A percentile compares a stretch with the other conserved stretches of the same genome.
Evolutionary conservation across 2,888 invertebrate genomes (phyloP).

Genomic region (Aspidiotus rigidus): DNA sequence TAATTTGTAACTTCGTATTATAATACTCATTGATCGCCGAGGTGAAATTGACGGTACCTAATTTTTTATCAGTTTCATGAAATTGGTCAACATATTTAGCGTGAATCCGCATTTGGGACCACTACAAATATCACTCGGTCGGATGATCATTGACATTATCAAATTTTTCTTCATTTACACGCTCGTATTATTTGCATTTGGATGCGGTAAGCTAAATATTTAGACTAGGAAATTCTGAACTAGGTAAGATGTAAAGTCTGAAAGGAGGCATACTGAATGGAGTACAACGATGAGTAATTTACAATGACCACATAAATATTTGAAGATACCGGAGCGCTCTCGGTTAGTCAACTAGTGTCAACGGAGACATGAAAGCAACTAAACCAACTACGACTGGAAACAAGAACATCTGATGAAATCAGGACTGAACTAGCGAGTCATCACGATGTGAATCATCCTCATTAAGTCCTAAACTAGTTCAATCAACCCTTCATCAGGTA

Average conservation of each 20-base stretch:
- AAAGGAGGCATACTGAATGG: neutral
- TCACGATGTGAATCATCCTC: too few species aligned
- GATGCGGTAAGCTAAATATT: conserved; percentile 62
- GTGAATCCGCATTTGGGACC: conserved; percentile 95
- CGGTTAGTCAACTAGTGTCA: too few species aligned
- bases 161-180: conserved; percentile 95
- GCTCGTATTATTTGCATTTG: conserved; percentile 86
- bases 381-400: too few species aligned
- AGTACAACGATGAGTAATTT: neutral
- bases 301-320: too few species aligned
- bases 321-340: too few species aligned
- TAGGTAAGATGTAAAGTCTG: neutral
- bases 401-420: too few species aligned
- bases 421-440: too few species aligned
- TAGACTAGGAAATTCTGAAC: neutral
- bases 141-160: conserved; percentile 88
- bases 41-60: neutral
- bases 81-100: conserved; percentile 92
- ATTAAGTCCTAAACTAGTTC: too few species aligned
- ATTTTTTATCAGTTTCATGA: conserved; percentile 62
- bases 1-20: neutral
- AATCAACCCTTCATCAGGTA: too few species aligned
- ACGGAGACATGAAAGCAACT: too few species aligned
- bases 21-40: neutral
- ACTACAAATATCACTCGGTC: conserved; percentile 81